Conservation (phyloP, 30 jellyfish, hydroid and myxozoan species). For the Clytia hemisphaerica region DNA sequence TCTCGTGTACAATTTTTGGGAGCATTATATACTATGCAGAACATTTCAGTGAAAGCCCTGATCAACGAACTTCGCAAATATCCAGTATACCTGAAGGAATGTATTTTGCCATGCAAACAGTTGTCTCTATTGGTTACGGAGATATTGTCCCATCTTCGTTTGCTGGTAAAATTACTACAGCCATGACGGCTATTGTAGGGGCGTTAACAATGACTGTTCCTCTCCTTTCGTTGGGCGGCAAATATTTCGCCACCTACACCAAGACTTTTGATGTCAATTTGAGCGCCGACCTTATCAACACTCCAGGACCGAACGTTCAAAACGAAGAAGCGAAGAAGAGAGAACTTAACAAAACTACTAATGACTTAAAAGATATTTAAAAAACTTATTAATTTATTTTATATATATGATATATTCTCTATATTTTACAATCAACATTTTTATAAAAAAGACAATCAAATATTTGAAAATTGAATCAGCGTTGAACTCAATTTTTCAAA, state of each 20-base stretch:
- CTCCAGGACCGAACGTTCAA: too few species aligned
- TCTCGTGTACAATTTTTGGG: conserved; percentile 56
- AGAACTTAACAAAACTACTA: too few species aligned
- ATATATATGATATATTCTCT: too few species aligned
- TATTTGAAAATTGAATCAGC: too few species aligned
- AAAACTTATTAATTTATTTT: too few species aligned
- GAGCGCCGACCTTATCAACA: background rate
- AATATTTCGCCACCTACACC: conserved; percentile 52
- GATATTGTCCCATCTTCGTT: conserved; percentile 74
- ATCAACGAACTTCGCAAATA: conserved; percentile 26
- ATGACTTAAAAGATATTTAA: too few species aligned
- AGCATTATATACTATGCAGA: conserved; percentile 65
- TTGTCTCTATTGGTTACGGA: conserved; percentile 86
- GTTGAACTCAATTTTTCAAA: too few species aligned
- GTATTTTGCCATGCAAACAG: conserved; percentile 94
- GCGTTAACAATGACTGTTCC: conserved; percentile 86
- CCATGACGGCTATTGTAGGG: conserved; percentile 75
- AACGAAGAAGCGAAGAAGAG: too few species aligned
- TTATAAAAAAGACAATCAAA: too few species aligned
- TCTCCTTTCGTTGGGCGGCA: conserved; percentile 71
- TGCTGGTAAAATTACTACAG: conserved; percentile 50
- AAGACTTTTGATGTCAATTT: conserved; percentile 43
- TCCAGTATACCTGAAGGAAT: conserved; percentile 79
- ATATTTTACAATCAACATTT: too few species aligned
- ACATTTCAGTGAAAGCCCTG: too few species aligned